Evolutionary conservation across 2,113 vertebrate genomes (phyloP).

Genomic region (Muscicapa adusta): DNA sequence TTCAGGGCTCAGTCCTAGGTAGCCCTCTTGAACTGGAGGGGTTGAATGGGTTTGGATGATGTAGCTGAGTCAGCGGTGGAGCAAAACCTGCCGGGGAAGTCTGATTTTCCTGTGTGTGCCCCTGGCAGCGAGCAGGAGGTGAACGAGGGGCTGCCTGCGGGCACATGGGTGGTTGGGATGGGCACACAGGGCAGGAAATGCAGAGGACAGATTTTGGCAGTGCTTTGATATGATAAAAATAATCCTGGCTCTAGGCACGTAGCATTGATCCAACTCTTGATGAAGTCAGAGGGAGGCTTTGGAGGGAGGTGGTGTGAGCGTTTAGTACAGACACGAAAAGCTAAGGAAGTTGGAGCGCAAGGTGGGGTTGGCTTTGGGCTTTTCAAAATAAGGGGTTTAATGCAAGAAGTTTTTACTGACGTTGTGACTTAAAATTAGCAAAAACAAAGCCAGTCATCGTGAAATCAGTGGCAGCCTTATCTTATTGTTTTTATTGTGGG

Average conservation of each 20-base stretch:
- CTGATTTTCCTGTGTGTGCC: neutral
- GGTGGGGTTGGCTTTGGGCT: neutral
- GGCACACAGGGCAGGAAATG: neutral
- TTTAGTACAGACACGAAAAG: neutral
- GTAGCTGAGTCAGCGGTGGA: neutral
- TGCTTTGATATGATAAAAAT: conserved; percentile 24
- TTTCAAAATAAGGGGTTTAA: neutral
- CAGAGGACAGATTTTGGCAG: neutral
- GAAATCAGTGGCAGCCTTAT: conserved; percentile 44
- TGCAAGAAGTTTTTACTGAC: neutral
- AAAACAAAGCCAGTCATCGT: neutral
- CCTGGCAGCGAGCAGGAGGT: neutral
- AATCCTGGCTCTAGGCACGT: neutral
- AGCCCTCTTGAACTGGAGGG: neutral
- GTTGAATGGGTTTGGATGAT: neutral
- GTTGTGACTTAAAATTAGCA: neutral
- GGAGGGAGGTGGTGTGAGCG: neutral
- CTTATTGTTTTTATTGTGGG: conserved; percentile 52
- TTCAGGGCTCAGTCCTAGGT: neutral
- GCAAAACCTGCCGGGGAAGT: neutral
- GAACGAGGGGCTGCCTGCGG: neutral
- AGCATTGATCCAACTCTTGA: neutral
- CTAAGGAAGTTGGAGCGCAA: neutral
- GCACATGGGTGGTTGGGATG: neutral
- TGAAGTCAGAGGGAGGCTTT: conserved; percentile 7